Percentiles rank a stretch among this genome's conserved stretches.
Evolutionary conservation across 2,113 vertebrate species (phyloP).

Genomic region (Pseudolaguvia tuberculata): DNA sequence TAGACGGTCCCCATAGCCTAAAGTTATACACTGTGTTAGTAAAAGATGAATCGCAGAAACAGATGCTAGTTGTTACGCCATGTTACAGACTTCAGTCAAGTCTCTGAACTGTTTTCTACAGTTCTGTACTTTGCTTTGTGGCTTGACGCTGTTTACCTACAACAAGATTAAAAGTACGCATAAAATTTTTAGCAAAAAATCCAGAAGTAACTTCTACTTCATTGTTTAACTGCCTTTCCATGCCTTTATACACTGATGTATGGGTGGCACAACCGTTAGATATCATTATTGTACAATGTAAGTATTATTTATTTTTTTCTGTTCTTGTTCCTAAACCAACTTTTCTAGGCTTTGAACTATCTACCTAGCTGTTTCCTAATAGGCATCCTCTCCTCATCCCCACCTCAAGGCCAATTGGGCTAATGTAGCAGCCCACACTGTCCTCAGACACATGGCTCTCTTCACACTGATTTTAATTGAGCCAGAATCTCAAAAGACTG

Average conservation of each 20-base stretch:
- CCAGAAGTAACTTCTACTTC: background rate
- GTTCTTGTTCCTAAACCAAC: no score
- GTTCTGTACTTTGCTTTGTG: background rate
- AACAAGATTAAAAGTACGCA: background rate
- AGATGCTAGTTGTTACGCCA: background rate
- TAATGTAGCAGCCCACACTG: slow-evolving; percentile 25
- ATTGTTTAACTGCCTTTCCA: background rate
- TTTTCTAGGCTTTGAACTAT: slow-evolving; percentile 50
- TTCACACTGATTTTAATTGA: slow-evolving; percentile 22
- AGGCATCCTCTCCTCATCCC: slow-evolving; percentile 37
- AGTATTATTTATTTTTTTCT: no score
- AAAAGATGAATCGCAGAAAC: background rate
- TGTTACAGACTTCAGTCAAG: background rate
- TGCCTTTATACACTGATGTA: background rate
- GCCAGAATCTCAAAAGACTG: slow-evolving; percentile 17
- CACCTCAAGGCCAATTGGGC: slow-evolving; percentile 31
- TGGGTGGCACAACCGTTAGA: no score
- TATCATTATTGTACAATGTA: no score
- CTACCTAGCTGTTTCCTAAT: slow-evolving; percentile 46
- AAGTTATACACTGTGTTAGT: background rate
- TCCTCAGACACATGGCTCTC: slow-evolving; percentile 26
- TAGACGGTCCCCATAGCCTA: background rate
- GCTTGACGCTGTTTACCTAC: no score
- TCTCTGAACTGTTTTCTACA: background rate
- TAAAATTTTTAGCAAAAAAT: background rate